Evolutionary conservation across 2,888 invertebrate species (phyloP).

Genomic region (Mesorhabditis sp.): DNA sequence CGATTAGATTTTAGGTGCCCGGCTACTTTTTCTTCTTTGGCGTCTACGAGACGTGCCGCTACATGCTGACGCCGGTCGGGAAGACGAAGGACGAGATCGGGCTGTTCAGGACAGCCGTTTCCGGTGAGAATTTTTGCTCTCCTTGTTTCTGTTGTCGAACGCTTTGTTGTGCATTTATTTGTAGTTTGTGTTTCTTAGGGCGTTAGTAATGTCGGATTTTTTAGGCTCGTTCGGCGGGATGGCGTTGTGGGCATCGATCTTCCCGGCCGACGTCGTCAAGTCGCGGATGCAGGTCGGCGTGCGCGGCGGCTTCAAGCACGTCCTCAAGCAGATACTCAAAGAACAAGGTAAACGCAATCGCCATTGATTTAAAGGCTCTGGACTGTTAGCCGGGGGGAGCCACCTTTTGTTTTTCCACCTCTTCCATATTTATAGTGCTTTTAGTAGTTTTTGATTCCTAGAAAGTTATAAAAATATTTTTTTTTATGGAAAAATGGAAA

Average conservation of each 20-base stretch:
- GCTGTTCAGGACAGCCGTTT: neutral
- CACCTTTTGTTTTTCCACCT: no score
- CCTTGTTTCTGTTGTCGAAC: no score
- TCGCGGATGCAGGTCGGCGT: conserved; percentile 83
- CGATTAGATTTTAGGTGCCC: conserved; percentile 68
- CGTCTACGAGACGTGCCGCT: conserved; percentile 79
- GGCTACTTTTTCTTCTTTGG: conserved; percentile 99
- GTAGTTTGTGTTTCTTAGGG: neutral
- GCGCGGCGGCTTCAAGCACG: neutral
- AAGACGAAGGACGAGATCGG: conserved; percentile 66
- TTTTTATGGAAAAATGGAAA: no score
- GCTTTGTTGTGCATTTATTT: no score
- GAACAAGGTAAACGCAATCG: neutral
- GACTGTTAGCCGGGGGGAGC: no score
- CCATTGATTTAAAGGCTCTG: no score
- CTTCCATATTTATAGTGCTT: no score
- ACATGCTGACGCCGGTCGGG: conserved; percentile 64
- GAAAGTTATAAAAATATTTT: no score
- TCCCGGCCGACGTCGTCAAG: conserved; percentile 83
- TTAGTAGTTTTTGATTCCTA: no score
- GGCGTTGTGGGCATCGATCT: conserved; percentile 81
- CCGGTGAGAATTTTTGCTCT: conserved; percentile 21
- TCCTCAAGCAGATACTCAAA: neutral
- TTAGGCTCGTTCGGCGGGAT: conserved; percentile 72
- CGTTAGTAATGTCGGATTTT: neutral